phyloP scores from a whole-genome alignment of 2,113 vertebrate species.

The Chamaetylas fuelleborni region DNA sequence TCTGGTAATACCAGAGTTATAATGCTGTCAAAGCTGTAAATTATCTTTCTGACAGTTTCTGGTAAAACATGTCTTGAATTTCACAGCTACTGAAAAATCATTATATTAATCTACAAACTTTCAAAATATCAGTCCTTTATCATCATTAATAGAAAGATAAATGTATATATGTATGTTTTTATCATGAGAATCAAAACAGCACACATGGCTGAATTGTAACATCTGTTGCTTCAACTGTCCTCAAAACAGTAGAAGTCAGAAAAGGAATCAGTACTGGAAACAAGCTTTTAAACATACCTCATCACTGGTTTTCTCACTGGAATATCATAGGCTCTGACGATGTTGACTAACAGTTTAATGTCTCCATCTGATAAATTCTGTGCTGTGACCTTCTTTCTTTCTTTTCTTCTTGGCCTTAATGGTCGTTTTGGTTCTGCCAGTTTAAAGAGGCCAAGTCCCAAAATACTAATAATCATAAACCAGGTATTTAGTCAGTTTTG shows the following conservation, averaged over 20 bases:
- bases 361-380: conserved; percentile 95
- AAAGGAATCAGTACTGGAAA: not conserved
- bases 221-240: not conserved
- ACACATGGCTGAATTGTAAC: not conserved
- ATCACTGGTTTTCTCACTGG: conserved; percentile 80
- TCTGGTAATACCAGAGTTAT: not conserved
- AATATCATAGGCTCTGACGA: conserved; percentile 89
- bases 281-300: conserved; percentile 71
- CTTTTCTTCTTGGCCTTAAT: conserved; percentile 90
- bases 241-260: not conserved
- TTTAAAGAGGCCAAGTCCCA: conserved; percentile 91
- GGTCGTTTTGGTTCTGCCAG: conserved; percentile 92
- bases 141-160: not conserved
- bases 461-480: conserved; percentile 77
- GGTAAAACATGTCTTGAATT: not conserved
- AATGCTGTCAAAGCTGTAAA: not conserved
- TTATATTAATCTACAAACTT: not conserved
- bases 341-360: conserved; percentile 88
- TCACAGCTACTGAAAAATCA: not conserved
- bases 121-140: not conserved
- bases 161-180: not conserved
- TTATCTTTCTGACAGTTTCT: not conserved
- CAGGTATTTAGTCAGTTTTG: not conserved
- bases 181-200: not conserved
- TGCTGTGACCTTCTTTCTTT: conserved; percentile 92